Percentiles rank a stretch among this genome's conserved stretches.
Evolutionary conservation across 1,140 invertebrate genomes (phyloP).

Genomic region (Zaprionus camerounensis): DNA sequence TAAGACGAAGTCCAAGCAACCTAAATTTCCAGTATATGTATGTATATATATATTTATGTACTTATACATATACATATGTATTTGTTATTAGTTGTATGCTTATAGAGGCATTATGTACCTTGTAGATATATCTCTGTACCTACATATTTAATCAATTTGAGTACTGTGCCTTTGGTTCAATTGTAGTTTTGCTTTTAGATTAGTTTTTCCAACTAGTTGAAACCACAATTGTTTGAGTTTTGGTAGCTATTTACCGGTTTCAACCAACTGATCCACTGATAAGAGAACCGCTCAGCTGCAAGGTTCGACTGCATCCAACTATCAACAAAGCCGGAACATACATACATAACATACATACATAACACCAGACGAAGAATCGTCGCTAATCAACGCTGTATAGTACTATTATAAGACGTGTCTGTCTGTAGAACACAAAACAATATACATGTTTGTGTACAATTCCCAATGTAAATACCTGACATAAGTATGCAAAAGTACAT

Average conservation of each 20-base stretch:
- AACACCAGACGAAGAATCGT: background rate
- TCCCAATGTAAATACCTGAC: background rate
- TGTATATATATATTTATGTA: background rate
- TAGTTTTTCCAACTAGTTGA: background rate
- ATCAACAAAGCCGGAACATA: slow-evolving; percentile 2
- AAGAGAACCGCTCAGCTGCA: background rate
- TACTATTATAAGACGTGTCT: background rate
- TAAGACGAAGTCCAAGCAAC: background rate
- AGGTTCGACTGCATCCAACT: background rate
- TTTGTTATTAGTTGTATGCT: background rate
- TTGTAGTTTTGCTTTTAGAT: background rate
- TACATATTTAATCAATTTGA: too few relatives aligned
- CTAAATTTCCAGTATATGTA: background rate
- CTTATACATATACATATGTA: background rate
- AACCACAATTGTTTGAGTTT: background rate
- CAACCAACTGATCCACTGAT: background rate
- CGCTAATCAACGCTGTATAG: background rate
- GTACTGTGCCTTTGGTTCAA: too few relatives aligned
- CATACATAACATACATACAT: too few relatives aligned
- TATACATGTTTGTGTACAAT: background rate
- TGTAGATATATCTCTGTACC: too few relatives aligned
- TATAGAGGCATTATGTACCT: too few relatives aligned
- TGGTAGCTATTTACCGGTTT: slow-evolving; percentile 9
- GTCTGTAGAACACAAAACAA: background rate
- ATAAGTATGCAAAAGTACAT: background rate